phyloP scores from a whole-genome alignment of 92 coral and sea anemone species.

The Galaxea fascicularis region DNA sequence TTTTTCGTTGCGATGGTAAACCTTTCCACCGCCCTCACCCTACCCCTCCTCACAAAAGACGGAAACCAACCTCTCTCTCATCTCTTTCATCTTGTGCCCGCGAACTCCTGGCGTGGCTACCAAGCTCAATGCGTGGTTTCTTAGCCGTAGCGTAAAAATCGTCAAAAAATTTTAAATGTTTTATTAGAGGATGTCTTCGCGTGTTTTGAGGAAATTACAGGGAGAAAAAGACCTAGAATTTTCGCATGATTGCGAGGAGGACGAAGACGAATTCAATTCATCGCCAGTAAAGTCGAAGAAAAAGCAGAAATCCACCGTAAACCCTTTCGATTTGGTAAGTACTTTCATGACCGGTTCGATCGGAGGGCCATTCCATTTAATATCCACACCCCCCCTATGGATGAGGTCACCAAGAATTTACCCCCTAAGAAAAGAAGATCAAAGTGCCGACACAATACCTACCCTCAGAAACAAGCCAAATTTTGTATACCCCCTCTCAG shows the following conservation, averaged over 20 bases:
- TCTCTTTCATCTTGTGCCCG: background rate
- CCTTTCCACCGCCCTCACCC: too few species aligned
- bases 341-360: background rate
- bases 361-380: background rate
- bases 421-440: too few species aligned
- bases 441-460: too few species aligned
- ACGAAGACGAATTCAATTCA: slow-evolving; percentile 62
- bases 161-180: background rate
- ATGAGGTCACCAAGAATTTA: too few species aligned
- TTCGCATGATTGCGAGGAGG: slow-evolving; percentile 57
- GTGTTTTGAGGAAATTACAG: slow-evolving; percentile 82
- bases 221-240: slow-evolving; percentile 61
- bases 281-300: slow-evolving; percentile 60
- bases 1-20: too few species aligned
- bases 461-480: too few species aligned
- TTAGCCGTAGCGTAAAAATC: background rate
- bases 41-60: background rate
- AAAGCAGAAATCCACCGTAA: slow-evolving; percentile 61
- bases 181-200: slow-evolving; percentile 74
- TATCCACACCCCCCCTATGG: too few species aligned
- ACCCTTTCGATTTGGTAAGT: slow-evolving; percentile 88
- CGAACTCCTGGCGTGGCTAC: slow-evolving; percentile 18
- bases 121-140: slow-evolving; percentile 17
- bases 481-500: too few species aligned
- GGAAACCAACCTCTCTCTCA: too few species aligned